Percentiles rank a stretch among this genome's conserved stretches.
phyloP scores from a whole-genome alignment of 2,888 invertebrate genomes.

The Epinotia nisella region DNA sequence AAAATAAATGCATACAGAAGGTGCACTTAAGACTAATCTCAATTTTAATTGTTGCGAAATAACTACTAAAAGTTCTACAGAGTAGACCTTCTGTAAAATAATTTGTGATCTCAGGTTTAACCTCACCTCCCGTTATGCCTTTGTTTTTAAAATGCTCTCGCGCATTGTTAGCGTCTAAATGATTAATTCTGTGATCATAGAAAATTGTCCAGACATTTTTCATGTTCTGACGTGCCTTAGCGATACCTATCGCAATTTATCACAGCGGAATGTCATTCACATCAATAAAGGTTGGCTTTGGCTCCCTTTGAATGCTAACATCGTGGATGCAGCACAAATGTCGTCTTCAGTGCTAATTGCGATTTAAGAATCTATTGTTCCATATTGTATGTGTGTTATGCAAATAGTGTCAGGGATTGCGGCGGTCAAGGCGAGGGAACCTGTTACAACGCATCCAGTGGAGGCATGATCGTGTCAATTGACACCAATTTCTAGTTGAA shows the following conservation, averaged over 20 bases:
- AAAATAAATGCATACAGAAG: conserved; percentile 8
- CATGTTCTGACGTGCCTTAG: conserved; percentile 22
- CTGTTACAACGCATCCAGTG: conserved; percentile 46
- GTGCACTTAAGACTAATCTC: neutral
- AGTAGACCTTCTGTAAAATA: conserved; percentile 2
- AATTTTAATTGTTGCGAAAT: neutral
- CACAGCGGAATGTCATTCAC: conserved; percentile 29
- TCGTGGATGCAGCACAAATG: conserved; percentile 38
- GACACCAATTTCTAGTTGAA: conserved; percentile 39
- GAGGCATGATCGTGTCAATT: conserved; percentile 27
- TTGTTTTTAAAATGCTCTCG: conserved; percentile 26
- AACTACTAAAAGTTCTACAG: neutral
- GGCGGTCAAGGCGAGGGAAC: conserved; percentile 75
- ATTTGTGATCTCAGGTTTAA: neutral
- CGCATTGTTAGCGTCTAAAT: conserved; percentile 27
- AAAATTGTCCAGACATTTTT: conserved; percentile 13
- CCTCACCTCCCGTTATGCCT: conserved; percentile 21
- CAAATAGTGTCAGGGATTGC: conserved; percentile 75
- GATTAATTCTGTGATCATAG: conserved; percentile 35
- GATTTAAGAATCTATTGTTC: conserved; percentile 42
- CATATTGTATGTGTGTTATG: conserved; percentile 46
- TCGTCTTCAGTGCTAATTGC: conserved; percentile 32
- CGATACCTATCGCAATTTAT: conserved; percentile 15
- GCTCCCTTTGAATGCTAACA: conserved; percentile 36
- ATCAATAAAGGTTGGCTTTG: conserved; percentile 31